phyloP scores from a whole-genome alignment of 1,140 invertebrate genomes.

The Drosophila melanica region DNA sequence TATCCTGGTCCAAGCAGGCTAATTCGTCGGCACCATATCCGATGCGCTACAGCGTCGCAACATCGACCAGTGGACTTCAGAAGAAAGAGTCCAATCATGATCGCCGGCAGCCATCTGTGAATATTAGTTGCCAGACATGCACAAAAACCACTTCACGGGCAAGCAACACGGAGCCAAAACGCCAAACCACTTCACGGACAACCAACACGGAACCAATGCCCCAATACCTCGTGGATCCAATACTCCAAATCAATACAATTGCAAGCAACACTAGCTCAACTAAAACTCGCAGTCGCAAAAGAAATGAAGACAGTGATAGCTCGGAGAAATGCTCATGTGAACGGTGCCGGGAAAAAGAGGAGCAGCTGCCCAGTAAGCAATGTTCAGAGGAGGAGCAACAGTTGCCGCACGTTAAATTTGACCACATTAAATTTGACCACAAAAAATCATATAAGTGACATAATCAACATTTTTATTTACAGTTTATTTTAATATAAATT shows the following conservation, averaged over 20 bases:
- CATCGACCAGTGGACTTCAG: slow-evolving; percentile 34
- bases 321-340: too few relatives aligned
- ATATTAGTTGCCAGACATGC: slow-evolving; percentile 16
- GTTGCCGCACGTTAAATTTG: not conserved
- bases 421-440: not conserved
- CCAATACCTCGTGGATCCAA: not conserved
- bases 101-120: not conserved
- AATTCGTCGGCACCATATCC: slow-evolving; percentile 5
- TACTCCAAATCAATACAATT: not conserved
- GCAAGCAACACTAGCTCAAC: not conserved
- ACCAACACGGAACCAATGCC: not conserved
- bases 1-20: slow-evolving; percentile 36
- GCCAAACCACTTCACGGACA: not conserved
- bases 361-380: not conserved
- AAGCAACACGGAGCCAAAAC: slow-evolving; percentile 11
- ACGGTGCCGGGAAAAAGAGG: too few relatives aligned
- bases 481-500: slow-evolving; percentile 9
- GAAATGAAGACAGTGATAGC: too few relatives aligned
- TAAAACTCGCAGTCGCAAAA: not conserved
- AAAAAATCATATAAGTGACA: not conserved
- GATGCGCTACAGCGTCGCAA: slow-evolving; percentile 29
- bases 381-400: not conserved
- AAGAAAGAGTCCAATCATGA: not conserved
- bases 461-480: not conserved
- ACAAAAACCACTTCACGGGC: not conserved